Conservation (phyloP, 2,888 invertebrate species). For the Drosophila ustulata region DNA sequence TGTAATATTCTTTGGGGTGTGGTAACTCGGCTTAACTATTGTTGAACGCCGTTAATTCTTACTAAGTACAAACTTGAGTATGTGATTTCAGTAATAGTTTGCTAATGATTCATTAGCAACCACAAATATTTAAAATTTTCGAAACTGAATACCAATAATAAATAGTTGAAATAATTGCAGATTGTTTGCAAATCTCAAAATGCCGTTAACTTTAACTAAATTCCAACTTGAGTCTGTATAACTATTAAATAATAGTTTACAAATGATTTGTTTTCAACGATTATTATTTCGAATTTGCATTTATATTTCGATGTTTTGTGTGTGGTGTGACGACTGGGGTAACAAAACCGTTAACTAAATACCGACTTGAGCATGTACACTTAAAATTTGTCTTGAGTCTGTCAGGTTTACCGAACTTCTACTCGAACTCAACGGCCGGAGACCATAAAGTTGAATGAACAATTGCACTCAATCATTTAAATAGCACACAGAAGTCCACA, state of each 20-base stretch:
- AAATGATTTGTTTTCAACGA: background rate
- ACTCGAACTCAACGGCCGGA: constrained; percentile 9
- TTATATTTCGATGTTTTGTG: background rate
- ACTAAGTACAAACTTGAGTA: no score
- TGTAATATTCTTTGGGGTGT: no score
- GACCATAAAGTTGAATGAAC: constrained; percentile 29
- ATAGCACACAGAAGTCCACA: constrained; percentile 45
- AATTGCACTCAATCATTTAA: constrained; percentile 42
- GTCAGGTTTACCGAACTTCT: constrained; percentile 11
- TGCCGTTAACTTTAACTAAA: no score
- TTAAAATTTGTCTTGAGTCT: constrained; percentile 3
- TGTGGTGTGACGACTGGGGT: background rate
- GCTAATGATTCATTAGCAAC: no score
- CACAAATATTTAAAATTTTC: no score
- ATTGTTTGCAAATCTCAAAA: no score
- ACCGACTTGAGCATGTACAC: background rate
- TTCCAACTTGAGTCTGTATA: no score
- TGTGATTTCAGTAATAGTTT: no score
- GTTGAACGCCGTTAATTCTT: no score
- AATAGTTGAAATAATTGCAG: no score
- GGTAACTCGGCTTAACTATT: no score
- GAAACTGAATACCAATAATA: no score
- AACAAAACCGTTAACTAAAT: constrained; percentile 2
- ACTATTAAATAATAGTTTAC: background rate
- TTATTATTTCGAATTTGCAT: background rate